Percentiles rank a stretch among this genome's conserved stretches.
Conservation (phyloP, 2,888 invertebrate species). For the Tillus elongatus region DNA sequence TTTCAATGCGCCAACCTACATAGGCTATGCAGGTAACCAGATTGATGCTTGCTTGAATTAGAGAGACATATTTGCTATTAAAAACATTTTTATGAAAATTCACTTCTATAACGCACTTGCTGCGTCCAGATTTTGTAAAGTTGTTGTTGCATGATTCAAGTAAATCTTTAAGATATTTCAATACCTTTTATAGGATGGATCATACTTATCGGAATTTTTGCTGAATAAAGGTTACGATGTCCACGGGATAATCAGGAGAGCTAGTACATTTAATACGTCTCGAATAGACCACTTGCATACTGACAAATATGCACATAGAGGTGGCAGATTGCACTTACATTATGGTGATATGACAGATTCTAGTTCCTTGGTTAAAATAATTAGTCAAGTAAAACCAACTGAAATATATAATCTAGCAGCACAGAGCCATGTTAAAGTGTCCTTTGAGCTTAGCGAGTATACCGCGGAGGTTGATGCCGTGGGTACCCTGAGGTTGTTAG, state of each 20-base stretch:
- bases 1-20: no score
- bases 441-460: slow-evolving; percentile 97
- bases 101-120: no score
- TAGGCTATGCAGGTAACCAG: no score
- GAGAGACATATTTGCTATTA: no score
- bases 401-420: slow-evolving; percentile 99
- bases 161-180: no score
- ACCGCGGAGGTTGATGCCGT: slow-evolving; percentile 96
- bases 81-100: no score
- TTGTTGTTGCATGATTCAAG: no score
- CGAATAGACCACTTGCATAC: slow-evolving; percentile 94
- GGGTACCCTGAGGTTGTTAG: slow-evolving; percentile 83
- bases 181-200: slow-evolving; percentile 96
- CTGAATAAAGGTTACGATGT: slow-evolving; percentile 88
- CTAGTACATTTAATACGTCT: slow-evolving; percentile 93
- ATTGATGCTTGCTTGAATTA: no score
- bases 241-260: slow-evolving; percentile 90
- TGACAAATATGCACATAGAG: slow-evolving; percentile 80
- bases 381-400: slow-evolving; percentile 64
- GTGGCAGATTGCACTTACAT: slow-evolving; percentile 84
- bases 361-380: slow-evolving; percentile 83
- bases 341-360: slow-evolving; percentile 99
- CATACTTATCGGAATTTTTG: slow-evolving; percentile 90
- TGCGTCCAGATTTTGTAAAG: no score
- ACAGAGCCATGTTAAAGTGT: slow-evolving; percentile 98